Evolutionary conservation across 1,140 invertebrate genomes (phyloP).

Genomic region (Drosophila santomea): DNA sequence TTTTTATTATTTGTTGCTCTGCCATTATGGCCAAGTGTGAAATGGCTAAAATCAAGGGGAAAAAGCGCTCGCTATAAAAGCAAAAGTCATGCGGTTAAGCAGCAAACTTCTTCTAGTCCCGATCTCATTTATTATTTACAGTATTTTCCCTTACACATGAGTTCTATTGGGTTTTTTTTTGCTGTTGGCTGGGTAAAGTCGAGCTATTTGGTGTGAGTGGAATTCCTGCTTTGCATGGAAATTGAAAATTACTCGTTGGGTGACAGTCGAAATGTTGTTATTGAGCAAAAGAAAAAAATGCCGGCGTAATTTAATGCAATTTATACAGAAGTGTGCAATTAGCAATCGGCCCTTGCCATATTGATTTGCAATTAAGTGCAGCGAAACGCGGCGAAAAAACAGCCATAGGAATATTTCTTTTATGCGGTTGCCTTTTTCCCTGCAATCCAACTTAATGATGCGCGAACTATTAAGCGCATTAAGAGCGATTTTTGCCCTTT

Average conservation of each 20-base stretch:
- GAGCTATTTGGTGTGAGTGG: slow-evolving; percentile 16
- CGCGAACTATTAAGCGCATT: slow-evolving; percentile 79
- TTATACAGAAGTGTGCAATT: slow-evolving; percentile 62
- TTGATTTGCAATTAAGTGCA: slow-evolving; percentile 75
- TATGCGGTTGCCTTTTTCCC: slow-evolving; percentile 14
- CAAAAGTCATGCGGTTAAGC: slow-evolving; percentile 48
- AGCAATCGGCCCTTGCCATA: slow-evolving; percentile 55
- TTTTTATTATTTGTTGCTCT: slow-evolving; percentile 45
- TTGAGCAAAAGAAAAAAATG: slow-evolving; percentile 4
- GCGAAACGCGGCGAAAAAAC: slow-evolving; percentile 29
- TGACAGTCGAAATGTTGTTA: slow-evolving; percentile 23
- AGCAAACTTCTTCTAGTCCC: slow-evolving; percentile 42
- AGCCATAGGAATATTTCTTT: slow-evolving; percentile 30
- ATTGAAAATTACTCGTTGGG: slow-evolving; percentile 50
- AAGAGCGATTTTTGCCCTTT: slow-evolving; percentile 54
- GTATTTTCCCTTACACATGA: slow-evolving; percentile 47
- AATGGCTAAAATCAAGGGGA: slow-evolving; percentile 45
- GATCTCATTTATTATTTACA: slow-evolving; percentile 60
- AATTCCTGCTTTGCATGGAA: slow-evolving; percentile 49
- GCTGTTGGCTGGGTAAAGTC: not conserved
- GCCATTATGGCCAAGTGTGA: slow-evolving; percentile 49
- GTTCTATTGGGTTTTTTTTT: slow-evolving; percentile 24
- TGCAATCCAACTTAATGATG: slow-evolving; percentile 75
- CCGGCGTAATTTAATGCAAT: slow-evolving; percentile 31
- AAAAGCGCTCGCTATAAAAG: slow-evolving; percentile 43